Percentiles rank a stretch among this genome's conserved stretches.
Evolutionary conservation across 2,888 invertebrate species (phyloP).

Genomic region (Limulus polyphemus): DNA sequence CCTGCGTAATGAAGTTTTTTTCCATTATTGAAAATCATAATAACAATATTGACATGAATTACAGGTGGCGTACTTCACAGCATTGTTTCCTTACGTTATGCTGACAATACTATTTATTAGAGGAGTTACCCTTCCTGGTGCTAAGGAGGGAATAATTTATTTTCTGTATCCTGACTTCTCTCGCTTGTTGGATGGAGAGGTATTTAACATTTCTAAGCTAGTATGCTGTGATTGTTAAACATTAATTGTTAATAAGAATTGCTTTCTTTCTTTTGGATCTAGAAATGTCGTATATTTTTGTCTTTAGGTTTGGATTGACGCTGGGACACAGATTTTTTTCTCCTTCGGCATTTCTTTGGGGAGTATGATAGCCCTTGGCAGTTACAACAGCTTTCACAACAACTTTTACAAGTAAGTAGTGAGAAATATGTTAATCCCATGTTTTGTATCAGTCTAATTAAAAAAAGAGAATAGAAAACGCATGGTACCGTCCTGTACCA

Average conservation of each 20-base stretch:
- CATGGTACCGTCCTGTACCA: too few species aligned
- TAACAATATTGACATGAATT: too few species aligned
- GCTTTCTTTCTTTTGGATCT: too few species aligned
- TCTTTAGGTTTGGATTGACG: conserved; percentile 51
- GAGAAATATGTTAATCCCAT: too few species aligned
- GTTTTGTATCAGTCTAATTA: too few species aligned
- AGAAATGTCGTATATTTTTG: too few species aligned
- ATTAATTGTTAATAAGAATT: too few species aligned
- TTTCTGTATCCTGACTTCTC: conserved; percentile 62
- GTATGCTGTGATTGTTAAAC: too few species aligned
- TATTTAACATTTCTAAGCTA: too few species aligned
- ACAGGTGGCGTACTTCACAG: conserved; percentile 84
- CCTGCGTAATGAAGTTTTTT: too few species aligned
- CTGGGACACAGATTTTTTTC: conserved; percentile 53
- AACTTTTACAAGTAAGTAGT: conserved; percentile 28
- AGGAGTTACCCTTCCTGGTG: conserved; percentile 78
- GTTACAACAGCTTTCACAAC: conserved; percentile 44
- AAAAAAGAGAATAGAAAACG: too few species aligned
- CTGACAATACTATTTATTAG: conserved; percentile 74
- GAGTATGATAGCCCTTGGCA: conserved; percentile 48
- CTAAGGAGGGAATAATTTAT: conserved; percentile 54
- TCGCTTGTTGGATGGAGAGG: conserved; percentile 48
- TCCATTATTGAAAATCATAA: too few species aligned
- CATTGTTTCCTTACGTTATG: conserved; percentile 82
- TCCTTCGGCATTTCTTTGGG: conserved; percentile 50